These are phyloP conservation scores for Phrynocephalus vlangalii DNA, from an alignment of 2,797 vertebrate species.

Conservation along the genomic window DNA sequence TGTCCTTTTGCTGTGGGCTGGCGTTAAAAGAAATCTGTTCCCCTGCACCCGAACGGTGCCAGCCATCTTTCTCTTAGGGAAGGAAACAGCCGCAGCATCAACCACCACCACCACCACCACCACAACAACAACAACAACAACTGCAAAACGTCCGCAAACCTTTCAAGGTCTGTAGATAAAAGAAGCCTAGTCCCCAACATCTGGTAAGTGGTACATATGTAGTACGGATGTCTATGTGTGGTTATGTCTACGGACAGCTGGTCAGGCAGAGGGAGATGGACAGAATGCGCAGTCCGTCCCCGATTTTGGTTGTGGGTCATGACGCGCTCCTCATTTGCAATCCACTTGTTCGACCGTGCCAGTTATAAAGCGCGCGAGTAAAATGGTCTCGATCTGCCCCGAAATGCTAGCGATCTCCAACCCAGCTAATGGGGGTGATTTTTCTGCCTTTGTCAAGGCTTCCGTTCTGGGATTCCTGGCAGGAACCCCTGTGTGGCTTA, in stretches of 20 bases:
- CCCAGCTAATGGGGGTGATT: not conserved
- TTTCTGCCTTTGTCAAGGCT: not conserved
- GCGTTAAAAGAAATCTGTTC: not conserved
- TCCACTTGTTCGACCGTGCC: not conserved
- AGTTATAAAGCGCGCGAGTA: not conserved
- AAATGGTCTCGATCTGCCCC: not conserved
- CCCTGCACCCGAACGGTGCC: not conserved
- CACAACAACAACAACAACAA: not conserved
- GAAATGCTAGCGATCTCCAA: not conserved
- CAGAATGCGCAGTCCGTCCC: not conserved
- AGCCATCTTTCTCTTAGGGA: constrained; percentile 21
- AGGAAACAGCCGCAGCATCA: not conserved
- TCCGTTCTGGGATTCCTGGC: not conserved
- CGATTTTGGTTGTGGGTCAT: not conserved
- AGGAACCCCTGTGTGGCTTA: not conserved
- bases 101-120: not conserved
- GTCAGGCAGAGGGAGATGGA: not conserved
- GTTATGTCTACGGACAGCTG: not conserved
- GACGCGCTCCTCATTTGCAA: not conserved
- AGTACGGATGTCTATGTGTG: not conserved
- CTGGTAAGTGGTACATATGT: constrained; percentile 11
- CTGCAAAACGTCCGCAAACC: not conserved
- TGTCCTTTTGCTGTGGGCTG: constrained; percentile 4
- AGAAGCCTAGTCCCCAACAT: not conserved
- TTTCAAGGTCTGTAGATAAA: not conserved